These are phyloP conservation scores for Sapayoa aenigma DNA, from an alignment of 2,113 vertebrate genomes.

Conservation along the genomic window DNA sequence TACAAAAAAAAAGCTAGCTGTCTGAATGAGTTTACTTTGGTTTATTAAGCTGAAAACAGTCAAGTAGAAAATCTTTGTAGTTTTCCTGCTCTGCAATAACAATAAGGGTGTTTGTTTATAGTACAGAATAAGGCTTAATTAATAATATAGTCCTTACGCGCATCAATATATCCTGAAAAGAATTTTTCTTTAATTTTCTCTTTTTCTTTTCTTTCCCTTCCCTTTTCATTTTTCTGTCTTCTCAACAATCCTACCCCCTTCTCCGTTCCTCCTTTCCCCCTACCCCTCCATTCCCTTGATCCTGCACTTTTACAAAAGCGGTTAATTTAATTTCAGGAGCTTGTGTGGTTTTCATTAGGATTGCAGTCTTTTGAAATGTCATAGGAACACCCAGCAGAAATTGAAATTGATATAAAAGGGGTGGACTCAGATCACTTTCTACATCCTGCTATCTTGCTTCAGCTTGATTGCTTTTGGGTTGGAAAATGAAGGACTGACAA, in stretches of 20 bases:
- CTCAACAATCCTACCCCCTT: too few species aligned
- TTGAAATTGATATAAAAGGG: constrained; percentile 59
- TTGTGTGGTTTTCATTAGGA: constrained; percentile 80
- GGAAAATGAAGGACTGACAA: neutral
- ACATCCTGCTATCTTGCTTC: neutral
- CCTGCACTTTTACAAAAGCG: constrained; percentile 35
- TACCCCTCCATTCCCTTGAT: neutral
- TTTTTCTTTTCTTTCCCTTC: neutral
- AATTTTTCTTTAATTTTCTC: constrained; percentile 6
- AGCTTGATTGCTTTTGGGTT: neutral
- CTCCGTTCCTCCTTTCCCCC: too few species aligned
- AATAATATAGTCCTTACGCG: constrained; percentile 63
- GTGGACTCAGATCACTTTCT: constrained; percentile 26
- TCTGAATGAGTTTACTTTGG: neutral
- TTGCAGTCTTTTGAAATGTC: constrained; percentile 76
- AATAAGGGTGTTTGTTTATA: constrained; percentile 34
- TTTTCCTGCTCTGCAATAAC: neutral
- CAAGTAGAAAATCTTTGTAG: neutral
- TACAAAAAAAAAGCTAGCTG: neutral
- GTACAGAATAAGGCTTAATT: constrained; percentile 7
- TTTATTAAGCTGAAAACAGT: neutral
- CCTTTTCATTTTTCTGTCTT: neutral
- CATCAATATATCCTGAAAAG: constrained; percentile 47
- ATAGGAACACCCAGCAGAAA: constrained; percentile 68
- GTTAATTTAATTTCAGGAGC: constrained; percentile 76